These are phyloP conservation scores for Calliopsis andreniformis DNA, from an alignment of 1,140 invertebrate species.

Conservation along the genomic window DNA sequence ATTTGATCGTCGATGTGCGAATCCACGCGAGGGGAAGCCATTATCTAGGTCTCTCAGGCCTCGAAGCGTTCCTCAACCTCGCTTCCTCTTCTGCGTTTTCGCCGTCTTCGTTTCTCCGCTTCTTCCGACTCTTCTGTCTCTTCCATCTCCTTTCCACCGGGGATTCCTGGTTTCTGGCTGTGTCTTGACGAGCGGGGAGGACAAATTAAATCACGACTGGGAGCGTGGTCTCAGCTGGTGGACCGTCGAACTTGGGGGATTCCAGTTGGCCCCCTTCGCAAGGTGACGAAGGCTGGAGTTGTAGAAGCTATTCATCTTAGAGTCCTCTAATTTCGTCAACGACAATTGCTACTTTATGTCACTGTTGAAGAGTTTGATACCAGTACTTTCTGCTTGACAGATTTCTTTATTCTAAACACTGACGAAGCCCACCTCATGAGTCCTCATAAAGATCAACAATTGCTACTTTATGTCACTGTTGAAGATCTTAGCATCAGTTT, in stretches of 20 bases:
- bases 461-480: neutral
- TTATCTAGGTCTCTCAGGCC: constrained; percentile 42
- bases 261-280: neutral
- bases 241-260: neutral
- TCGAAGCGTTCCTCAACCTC: constrained; percentile 32
- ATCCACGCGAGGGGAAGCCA: constrained; percentile 50
- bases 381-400: too few relatives aligned
- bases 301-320: neutral
- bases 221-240: neutral
- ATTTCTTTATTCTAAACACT: too few relatives aligned
- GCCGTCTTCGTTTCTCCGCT: constrained; percentile 37
- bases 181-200: neutral
- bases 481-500: too few relatives aligned
- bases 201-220: neutral
- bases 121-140: constrained; percentile 55
- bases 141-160: constrained; percentile 45
- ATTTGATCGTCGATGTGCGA: constrained; percentile 26
- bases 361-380: neutral
- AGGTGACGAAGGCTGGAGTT: too few relatives aligned
- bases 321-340: neutral
- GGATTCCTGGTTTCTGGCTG: constrained; percentile 3
- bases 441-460: too few relatives aligned
- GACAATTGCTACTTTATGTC: neutral
- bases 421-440: too few relatives aligned
- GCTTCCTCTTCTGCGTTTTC: constrained; percentile 38